phyloP scores from a whole-genome alignment of 2,113 vertebrate genomes.

The Hypocryptadius cinnamomeus region DNA sequence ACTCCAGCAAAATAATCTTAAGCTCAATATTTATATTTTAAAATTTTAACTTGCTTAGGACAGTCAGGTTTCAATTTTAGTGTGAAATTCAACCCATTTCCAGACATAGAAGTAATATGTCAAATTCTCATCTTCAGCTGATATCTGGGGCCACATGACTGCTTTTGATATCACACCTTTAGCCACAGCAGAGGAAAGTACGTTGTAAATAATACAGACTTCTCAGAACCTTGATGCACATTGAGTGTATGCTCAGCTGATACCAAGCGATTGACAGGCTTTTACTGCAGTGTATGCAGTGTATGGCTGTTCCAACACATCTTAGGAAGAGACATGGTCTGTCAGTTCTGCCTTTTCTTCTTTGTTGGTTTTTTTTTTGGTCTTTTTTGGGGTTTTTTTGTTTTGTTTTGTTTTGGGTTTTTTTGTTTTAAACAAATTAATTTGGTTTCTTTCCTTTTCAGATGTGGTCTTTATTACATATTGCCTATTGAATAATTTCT shows the following conservation, averaged over 20 bases:
- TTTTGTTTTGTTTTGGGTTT: not conserved
- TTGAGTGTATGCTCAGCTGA: not conserved
- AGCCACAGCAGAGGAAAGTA: not conserved
- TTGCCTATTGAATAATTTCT: not conserved
- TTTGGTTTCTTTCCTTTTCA: not conserved
- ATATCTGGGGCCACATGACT: not conserved
- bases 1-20: not conserved
- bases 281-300: not conserved
- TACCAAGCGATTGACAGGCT: not conserved
- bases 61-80: not conserved
- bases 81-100: not conserved
- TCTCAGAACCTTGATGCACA: not conserved
- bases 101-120: not conserved
- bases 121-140: not conserved
- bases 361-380: not conserved
- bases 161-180: conserved; percentile 23
- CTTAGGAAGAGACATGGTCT: not conserved
- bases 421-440: not conserved
- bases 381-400: not conserved
- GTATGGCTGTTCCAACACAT: not conserved
- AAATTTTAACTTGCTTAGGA: not conserved
- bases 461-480: not conserved
- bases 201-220: not conserved
- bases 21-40: not conserved
- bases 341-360: not conserved